These are phyloP conservation scores for Lasioglossum oenotherae DNA, from an alignment of 2,888 invertebrate species.

Conservation along the genomic window DNA sequence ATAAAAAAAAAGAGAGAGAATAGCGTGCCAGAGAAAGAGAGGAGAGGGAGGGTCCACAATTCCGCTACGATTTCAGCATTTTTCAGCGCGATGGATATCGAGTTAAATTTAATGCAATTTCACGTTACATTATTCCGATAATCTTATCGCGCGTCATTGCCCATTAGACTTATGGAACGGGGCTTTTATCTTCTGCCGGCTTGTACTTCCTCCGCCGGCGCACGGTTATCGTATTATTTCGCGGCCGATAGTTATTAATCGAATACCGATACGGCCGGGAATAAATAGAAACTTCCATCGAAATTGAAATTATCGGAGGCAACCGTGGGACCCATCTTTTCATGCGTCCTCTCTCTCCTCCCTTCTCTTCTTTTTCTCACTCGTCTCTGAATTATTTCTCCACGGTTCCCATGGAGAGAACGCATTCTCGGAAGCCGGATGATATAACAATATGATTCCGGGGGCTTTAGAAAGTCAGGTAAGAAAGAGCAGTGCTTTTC, in stretches of 20 bases:
- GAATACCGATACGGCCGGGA: constrained; percentile 54
- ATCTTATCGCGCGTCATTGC: constrained; percentile 71
- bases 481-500: constrained; percentile 14
- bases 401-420: not conserved
- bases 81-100: constrained; percentile 67
- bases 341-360: not conserved
- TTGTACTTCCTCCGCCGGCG: constrained; percentile 41
- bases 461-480: constrained; percentile 16
- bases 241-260: constrained; percentile 66
- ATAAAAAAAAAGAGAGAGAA: not conserved
- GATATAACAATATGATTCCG: constrained; percentile 36
- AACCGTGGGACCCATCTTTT: constrained; percentile 17
- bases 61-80: constrained; percentile 65
- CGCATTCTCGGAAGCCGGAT: not conserved
- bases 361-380: not conserved
- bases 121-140: constrained; percentile 72
- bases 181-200: constrained; percentile 64
- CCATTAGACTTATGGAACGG: constrained; percentile 64
- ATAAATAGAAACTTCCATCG: constrained; percentile 55
- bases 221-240: constrained; percentile 62
- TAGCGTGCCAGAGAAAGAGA: not conserved
- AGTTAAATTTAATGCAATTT: constrained; percentile 71
- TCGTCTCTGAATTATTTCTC: not conserved
- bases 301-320: constrained; percentile 47
- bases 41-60: constrained; percentile 35